Evolutionary conservation across 1,140 invertebrate species (phyloP).

Genomic region (Elymnias hypermnestra): DNA sequence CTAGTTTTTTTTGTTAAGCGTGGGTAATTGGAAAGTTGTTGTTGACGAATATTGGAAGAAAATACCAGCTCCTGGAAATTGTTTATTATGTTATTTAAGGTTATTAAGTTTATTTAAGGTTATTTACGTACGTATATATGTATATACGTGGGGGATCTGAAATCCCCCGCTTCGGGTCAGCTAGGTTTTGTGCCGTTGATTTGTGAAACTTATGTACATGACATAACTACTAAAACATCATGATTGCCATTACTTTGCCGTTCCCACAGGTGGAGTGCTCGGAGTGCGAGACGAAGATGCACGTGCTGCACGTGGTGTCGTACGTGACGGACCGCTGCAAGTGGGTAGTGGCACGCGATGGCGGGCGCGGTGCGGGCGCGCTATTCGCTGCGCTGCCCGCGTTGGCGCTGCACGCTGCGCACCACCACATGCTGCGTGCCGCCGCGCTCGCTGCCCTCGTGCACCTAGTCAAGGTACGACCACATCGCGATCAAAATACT

Average conservation of each 20-base stretch:
- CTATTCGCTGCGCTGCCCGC: constrained; percentile 90
- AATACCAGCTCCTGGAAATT: too few relatives aligned
- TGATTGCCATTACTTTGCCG: neutral
- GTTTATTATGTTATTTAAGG: too few relatives aligned
- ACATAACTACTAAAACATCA: too few relatives aligned
- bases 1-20: too few relatives aligned
- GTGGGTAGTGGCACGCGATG: constrained; percentile 80
- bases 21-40: too few relatives aligned
- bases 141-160: too few relatives aligned
- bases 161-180: too few relatives aligned
- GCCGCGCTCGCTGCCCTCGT: constrained; percentile 92
- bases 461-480: constrained; percentile 83
- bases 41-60: too few relatives aligned
- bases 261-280: constrained; percentile 82
- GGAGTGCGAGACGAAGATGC: constrained; percentile 97
- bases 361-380: constrained; percentile 83
- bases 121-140: too few relatives aligned
- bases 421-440: constrained; percentile 94
- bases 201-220: too few relatives aligned
- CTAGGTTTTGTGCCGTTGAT: too few relatives aligned
- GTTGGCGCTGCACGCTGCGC: constrained; percentile 91
- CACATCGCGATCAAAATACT: neutral
- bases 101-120: too few relatives aligned
- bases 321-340: constrained; percentile 93
- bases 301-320: constrained; percentile 92